phyloP scores from a whole-genome alignment of 1,140 invertebrate genomes.

The Ladona fulva region DNA sequence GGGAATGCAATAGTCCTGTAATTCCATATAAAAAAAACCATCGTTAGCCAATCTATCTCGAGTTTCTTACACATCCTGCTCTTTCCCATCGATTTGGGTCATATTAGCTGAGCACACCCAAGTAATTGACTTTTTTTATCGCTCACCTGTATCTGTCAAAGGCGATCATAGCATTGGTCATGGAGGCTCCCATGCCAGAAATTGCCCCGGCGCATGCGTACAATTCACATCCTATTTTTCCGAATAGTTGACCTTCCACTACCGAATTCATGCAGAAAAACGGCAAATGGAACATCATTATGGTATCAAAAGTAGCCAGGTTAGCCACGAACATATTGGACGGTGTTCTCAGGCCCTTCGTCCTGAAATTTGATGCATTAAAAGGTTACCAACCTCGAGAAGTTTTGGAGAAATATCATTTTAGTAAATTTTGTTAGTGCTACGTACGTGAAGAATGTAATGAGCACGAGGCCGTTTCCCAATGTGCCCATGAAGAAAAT shows the following conservation, averaged over 20 bases:
- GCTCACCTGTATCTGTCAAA: constrained; percentile 62
- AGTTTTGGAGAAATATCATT: too few relatives aligned
- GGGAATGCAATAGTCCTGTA: constrained; percentile 62
- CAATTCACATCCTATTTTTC: constrained; percentile 57
- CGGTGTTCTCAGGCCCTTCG: constrained; percentile 63
- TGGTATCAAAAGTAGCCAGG: constrained; percentile 62
- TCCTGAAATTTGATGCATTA: constrained; percentile 31
- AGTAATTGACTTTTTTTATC: too few relatives aligned
- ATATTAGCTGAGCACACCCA: too few relatives aligned
- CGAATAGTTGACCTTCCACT: constrained; percentile 52
- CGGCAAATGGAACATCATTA: constrained; percentile 68
- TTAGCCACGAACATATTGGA: constrained; percentile 74
- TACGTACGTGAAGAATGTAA: constrained; percentile 69
- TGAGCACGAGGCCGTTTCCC: constrained; percentile 74
- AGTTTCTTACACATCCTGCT: too few relatives aligned
- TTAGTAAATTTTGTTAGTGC: constrained; percentile 18
- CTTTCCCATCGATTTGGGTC: too few relatives aligned
- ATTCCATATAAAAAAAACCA: not conserved
- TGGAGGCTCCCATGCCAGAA: constrained; percentile 60
- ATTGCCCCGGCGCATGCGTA: constrained; percentile 56
- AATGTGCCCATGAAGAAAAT: constrained; percentile 55
- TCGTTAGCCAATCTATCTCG: too few relatives aligned
- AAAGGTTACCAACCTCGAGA: too few relatives aligned
- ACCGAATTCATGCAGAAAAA: constrained; percentile 58
- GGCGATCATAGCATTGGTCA: constrained; percentile 64